Evolutionary conservation across 2,113 vertebrate genomes (phyloP), one percentile per base, ranked within the genome.

Genomic region (Cervus canadensis): DNA sequence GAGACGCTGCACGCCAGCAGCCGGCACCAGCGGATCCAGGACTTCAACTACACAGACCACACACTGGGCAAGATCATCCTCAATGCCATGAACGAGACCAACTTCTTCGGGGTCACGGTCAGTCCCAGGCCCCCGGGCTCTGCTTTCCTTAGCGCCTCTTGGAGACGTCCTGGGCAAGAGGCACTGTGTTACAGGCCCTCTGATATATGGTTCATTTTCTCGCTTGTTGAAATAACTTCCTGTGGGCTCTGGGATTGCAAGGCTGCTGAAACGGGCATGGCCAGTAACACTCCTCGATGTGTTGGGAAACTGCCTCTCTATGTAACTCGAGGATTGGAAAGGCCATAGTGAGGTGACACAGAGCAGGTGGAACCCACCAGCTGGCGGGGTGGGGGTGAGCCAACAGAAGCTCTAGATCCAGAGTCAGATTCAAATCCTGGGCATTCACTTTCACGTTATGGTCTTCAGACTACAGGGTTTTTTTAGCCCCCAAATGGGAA

Each of bases 81-180:
- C 98, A 99, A 99, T 17, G 99, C 99, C 98, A 99, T 99, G 99
- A 99, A 99, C 3, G 99, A 99, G 98, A 99, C 99, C 95, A 99
- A 99, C 99, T 99, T 99, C 98, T 99, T 99, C n/a, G 99, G 99
- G 52, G 99, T 99, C 92, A 99, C 99, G 96, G 99, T 99, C 98
- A 99, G 99, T 98, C 50, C 83, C 59, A 26, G 4, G 30, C 16
- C 50, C 88, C 45, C 26, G 2, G 23, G 71, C 30, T 95, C 82
- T 81, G 54, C 74, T 93, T 84, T 89, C 64, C 62, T 71, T 82
- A 6, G 12, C 30, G 62, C 33, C 30, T 9, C 36, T 33, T 5
- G 48, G 84, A 45, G 43, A 82, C 2, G 0, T 6, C 19, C 19
- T 16, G 30, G 43, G 76, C 57, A 28, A 93, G 36, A 50, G 25